Evolutionary conservation across 1,140 invertebrate species (phyloP), one percentile per base, ranked within the genome.

Genomic region (Nylanderia fulva): DNA sequence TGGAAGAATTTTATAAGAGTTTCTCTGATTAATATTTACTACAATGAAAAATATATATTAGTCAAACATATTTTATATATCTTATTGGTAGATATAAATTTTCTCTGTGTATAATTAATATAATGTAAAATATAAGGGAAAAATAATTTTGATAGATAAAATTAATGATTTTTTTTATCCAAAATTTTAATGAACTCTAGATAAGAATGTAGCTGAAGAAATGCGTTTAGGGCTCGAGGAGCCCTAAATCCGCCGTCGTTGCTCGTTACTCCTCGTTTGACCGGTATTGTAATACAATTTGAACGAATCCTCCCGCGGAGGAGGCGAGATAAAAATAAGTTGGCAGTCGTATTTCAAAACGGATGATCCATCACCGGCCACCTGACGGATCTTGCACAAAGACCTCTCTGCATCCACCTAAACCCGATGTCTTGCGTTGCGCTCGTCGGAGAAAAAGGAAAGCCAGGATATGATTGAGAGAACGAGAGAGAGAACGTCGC

Each of bases 251-350:
- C 69, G 36, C 77, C 52, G 69, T 45, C 74, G 33, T 54, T 61
- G 60, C 83, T 87, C 87, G 85, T 89, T 89, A 89, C 87, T 89
- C 84, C 85, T 88, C 88, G 84, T 89, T 89, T 86, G 87, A 88
- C 52, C 86, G n/a, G 87, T 88, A 88, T 89, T 89, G 88, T 88
- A 84, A 88, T 88, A 84, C 76, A 88, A 89, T 88, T 89, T 89
- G 61, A 89, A 86, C 87, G 87, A 84, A 89, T 89, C 85, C 76
- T 89, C 80, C 42, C 77, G 87, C 72, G 72, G 68, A 88, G 71
- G 27, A 88, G 71, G 27, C 39, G 27, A 88, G 85, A 88, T 88
- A 88, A 88, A 87, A 86, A 76, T 88, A 64, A 82, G 84, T 80
- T 76, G 69, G 72, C 86, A 66, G 61, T 9, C 83, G 72, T 85